Evolutionary conservation across 2,797 vertebrate genomes (phyloP).

Genomic region (Varecia variegata): DNA sequence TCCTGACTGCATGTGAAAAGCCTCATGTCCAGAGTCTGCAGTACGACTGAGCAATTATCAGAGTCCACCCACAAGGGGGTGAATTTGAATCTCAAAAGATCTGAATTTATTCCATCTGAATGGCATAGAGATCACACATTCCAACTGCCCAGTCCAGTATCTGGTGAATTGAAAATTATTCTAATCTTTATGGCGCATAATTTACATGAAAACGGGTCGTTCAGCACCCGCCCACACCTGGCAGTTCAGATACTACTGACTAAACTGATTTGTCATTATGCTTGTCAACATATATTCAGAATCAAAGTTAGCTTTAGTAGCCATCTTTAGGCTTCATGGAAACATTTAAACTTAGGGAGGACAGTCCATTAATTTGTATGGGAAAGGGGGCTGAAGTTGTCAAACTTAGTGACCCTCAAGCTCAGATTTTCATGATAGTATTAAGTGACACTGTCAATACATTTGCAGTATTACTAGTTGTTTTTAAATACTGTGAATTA

Average conservation of each 20-base stretch:
- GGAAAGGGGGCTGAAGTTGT: not conserved
- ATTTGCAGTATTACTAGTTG: not conserved
- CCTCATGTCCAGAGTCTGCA: not conserved
- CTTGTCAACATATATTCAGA: not conserved
- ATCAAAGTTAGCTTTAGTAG: not conserved
- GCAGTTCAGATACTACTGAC: not conserved
- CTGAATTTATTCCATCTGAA: slow-evolving; percentile 50
- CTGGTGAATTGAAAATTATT: not conserved
- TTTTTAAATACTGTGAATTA: not conserved
- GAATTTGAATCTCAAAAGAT: slow-evolving; percentile 69
- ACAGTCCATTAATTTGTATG: not conserved
- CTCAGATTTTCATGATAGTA: not conserved
- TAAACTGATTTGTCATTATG: not conserved
- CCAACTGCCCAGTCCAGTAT: not conserved
- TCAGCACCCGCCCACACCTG: not conserved
- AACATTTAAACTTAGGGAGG: not conserved
- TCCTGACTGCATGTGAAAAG: not conserved
- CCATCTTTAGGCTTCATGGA: not conserved
- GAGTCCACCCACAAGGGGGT: slow-evolving; percentile 48
- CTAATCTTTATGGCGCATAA: not conserved
- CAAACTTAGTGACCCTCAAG: not conserved
- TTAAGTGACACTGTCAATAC: not conserved
- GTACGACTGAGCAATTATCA: not conserved
- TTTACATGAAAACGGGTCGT: not conserved
- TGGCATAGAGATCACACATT: slow-evolving; percentile 9